A percentile compares a stretch with the other conserved stretches of the same genome.
Evolutionary conservation across 1,140 invertebrate genomes (phyloP).

Genomic region (Phthorimaea operculella): DNA sequence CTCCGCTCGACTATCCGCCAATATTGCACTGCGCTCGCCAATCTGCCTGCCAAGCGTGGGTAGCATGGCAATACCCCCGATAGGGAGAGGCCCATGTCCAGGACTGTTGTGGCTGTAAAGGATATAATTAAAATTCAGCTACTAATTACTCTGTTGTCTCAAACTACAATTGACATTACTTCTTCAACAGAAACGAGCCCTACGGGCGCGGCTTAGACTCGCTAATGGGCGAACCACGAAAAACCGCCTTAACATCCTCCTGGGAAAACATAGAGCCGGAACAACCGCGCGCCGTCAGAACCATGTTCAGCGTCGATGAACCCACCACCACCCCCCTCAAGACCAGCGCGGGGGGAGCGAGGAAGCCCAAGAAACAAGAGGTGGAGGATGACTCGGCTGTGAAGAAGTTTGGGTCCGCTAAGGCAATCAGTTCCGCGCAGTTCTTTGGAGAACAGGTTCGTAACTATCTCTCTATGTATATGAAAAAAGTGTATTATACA

Average conservation of each 20-base stretch:
- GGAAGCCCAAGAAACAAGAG: constrained; percentile 14
- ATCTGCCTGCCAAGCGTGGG: no score
- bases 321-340: constrained; percentile 12
- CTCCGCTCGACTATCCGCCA: no score
- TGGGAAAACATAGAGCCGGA: constrained; percentile 55
- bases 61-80: no score
- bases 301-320: constrained; percentile 39
- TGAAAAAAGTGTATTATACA: no score
- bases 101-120: no score
- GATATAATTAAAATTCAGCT: no score
- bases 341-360: constrained; percentile 8
- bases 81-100: no score
- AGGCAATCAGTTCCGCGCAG: constrained; percentile 97
- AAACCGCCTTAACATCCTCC: constrained; percentile 11
- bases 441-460: constrained; percentile 82
- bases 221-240: constrained; percentile 10
- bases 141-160: no score
- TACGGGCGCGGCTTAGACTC: constrained; percentile 33
- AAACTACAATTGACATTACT: not conserved
- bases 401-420: constrained; percentile 96
- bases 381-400: constrained; percentile 76
- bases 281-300: constrained; percentile 37
- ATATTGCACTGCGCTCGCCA: no score
- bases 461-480: no score
- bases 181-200: constrained; percentile 43